Conservation (phyloP, 2,797 vertebrate genomes). For the Lepilemur ruficaudatus region DNA sequence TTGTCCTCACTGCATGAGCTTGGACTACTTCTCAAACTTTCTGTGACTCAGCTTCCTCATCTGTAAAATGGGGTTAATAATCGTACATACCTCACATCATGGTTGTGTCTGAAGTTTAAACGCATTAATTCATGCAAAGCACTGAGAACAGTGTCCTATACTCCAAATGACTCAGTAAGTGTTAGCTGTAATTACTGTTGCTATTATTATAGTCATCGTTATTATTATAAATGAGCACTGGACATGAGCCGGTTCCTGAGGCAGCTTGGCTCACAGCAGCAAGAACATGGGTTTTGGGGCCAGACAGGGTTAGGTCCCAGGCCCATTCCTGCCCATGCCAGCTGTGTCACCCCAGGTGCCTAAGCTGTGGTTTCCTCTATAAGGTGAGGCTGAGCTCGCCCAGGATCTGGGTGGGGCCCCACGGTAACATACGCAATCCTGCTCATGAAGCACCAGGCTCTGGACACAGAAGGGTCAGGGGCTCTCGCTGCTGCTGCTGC, state of each 20-base stretch:
- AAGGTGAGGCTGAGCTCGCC: background rate
- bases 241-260: too few species aligned
- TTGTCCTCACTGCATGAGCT: background rate
- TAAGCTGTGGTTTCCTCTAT: background rate
- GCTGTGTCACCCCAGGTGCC: background rate
- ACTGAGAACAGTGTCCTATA: background rate
- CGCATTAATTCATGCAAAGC: background rate
- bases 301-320: background rate
- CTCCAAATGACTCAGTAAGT: background rate
- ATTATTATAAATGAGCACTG: background rate
- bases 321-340: background rate
- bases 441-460: fast-evolving
- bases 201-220: fast-evolving
- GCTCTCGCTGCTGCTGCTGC: too few species aligned
- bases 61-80: background rate
- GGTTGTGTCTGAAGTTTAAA: background rate
- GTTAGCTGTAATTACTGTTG: too few species aligned
- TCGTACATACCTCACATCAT: fast-evolving
- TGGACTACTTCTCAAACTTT: background rate
- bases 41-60: background rate
- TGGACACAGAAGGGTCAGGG: fast-evolving
- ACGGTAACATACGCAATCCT: fast-evolving
- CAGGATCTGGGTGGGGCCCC: fast-evolving
- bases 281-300: fast-evolving
- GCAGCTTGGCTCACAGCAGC: background rate